Conservation (phyloP, 2,797 vertebrate genomes). For the Hemitrygon akajei region DNA sequence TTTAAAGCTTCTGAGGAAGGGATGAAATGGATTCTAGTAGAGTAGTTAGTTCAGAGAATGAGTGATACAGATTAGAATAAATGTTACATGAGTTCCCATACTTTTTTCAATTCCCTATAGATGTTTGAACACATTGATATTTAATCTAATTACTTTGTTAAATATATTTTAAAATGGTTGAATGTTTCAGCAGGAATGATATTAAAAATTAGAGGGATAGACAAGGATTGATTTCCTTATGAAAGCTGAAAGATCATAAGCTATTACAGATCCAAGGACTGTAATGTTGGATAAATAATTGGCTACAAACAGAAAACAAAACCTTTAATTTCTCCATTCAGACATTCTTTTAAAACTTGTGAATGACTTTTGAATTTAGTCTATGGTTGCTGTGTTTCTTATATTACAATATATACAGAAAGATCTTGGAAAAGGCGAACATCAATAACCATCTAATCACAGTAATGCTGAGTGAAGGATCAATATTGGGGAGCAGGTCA, state of each 20-base stretch:
- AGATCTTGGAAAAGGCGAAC: no score
- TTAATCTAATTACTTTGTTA: background rate
- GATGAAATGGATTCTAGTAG: background rate
- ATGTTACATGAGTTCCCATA: background rate
- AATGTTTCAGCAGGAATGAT: background rate
- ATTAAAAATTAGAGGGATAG: background rate
- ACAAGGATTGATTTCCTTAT: background rate
- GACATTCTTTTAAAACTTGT: no score
- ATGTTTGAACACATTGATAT: background rate
- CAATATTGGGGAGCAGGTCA: no score
- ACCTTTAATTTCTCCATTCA: no score
- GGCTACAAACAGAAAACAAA: no score
- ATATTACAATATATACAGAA: no score
- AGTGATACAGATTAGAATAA: background rate
- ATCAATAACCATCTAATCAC: no score
- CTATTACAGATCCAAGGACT: background rate
- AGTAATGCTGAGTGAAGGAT: no score
- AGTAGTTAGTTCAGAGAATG: background rate
- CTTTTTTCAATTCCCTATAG: background rate
- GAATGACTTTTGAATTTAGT: no score
- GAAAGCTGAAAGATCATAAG: background rate
- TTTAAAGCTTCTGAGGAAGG: background rate
- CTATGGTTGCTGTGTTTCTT: no score
- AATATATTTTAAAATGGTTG: background rate
- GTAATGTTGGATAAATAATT: background rate